Percentiles rank a stretch among this genome's conserved stretches.
Evolutionary conservation across 2,113 vertebrate species (phyloP).

Genomic region (Dendropsophus ebraccatus): DNA sequence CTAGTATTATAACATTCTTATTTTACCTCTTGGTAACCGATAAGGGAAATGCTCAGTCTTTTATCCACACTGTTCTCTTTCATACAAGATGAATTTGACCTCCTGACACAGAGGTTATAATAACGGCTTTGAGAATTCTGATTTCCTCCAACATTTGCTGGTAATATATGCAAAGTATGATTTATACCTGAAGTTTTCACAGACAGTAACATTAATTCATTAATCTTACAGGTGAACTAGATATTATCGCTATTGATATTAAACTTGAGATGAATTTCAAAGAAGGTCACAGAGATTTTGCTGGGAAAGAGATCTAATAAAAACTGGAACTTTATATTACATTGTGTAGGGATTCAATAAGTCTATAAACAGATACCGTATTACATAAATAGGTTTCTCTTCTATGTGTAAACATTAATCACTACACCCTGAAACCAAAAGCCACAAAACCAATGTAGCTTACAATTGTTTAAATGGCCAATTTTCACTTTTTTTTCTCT

Average conservation of each 20-base stretch:
- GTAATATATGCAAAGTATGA: constrained; percentile 32
- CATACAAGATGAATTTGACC: constrained; percentile 20
- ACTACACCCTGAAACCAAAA: too few species aligned
- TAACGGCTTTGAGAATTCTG: not conserved
- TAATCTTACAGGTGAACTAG: constrained; percentile 36
- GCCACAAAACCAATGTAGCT: too few species aligned
- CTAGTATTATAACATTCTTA: not conserved
- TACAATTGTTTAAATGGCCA: too few species aligned
- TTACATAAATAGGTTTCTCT: too few species aligned
- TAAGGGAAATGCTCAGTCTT: not conserved
- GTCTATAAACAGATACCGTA: too few species aligned
- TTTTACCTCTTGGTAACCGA: not conserved
- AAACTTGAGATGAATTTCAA: constrained; percentile 12
- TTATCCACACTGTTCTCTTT: not conserved
- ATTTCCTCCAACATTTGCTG: not conserved
- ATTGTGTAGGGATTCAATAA: too few species aligned
- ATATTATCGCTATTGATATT: constrained; percentile 13
- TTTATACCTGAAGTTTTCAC: constrained; percentile 26
- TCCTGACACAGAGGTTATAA: constrained; percentile 31
- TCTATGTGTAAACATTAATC: too few species aligned
- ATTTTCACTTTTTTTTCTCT: too few species aligned
- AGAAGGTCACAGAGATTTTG: not conserved
- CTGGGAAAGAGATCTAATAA: not conserved
- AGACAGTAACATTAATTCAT: constrained; percentile 37
- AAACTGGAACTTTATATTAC: not conserved